Evolutionary conservation across 1,140 invertebrate species (phyloP).

Genomic region (Pseudomyrmex flavicornis): DNA sequence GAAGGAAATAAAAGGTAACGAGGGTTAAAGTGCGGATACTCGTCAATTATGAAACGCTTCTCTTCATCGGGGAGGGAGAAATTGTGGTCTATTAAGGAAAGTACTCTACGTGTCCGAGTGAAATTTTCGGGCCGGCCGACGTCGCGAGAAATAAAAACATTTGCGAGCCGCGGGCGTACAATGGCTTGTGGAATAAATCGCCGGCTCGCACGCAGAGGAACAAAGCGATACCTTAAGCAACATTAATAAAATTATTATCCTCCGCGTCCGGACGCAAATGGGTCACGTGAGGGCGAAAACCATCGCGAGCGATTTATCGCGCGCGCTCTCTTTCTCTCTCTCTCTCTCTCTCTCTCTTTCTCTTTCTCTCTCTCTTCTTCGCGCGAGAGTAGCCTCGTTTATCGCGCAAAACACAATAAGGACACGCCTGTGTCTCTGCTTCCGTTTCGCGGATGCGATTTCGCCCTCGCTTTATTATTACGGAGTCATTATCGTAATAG

Average conservation of each 20-base stretch:
- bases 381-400: neutral
- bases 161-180: neutral
- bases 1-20: constrained; percentile 52
- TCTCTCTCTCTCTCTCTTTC: neutral
- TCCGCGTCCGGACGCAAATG: neutral
- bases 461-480: constrained; percentile 43
- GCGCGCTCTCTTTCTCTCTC: neutral
- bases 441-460: constrained; percentile 10
- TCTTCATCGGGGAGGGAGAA: constrained; percentile 57
- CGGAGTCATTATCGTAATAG: constrained; percentile 35
- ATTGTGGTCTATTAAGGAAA: constrained; percentile 74
- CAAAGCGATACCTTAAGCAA: constrained; percentile 53
- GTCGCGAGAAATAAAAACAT: constrained; percentile 62
- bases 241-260: constrained; percentile 59
- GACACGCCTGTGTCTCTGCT: neutral
- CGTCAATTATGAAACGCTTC: constrained; percentile 76
- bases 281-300: constrained; percentile 36
- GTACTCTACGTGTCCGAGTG: constrained; percentile 70
- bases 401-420: constrained; percentile 21
- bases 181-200: constrained; percentile 33
- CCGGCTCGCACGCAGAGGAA: constrained; percentile 38
- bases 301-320: constrained; percentile 28
- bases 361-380: neutral
- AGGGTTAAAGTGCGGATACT: constrained; percentile 74
- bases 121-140: constrained; percentile 66